Percentiles rank a stretch among this genome's conserved stretches.
phyloP scores from a whole-genome alignment of 2,797 vertebrate genomes.

The Sitta carolinensis region DNA sequence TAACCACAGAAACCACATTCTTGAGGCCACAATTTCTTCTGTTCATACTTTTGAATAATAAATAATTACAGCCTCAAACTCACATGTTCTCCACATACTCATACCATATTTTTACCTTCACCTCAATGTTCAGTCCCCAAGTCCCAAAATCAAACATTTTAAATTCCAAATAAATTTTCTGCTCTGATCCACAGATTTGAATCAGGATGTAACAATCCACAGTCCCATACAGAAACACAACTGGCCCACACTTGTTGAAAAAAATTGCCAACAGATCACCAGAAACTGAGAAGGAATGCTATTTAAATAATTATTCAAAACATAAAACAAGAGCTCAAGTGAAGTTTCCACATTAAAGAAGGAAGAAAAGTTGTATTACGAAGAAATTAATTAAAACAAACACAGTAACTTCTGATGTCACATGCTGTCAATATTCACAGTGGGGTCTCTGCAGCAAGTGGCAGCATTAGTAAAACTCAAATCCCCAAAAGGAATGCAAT shows the following conservation, averaged over 20 bases:
- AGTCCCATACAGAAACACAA: neutral
- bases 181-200: neutral
- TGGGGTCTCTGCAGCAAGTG: neutral
- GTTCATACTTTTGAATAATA: neutral
- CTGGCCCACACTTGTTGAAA: neutral
- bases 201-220: neutral
- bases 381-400: neutral
- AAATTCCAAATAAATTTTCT: neutral
- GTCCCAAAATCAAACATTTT: neutral
- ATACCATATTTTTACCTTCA: neutral
- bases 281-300: neutral
- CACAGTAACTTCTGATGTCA: neutral
- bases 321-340: neutral
- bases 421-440: neutral
- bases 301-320: neutral
- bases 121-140: neutral
- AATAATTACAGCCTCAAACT: neutral
- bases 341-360: neutral
- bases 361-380: neutral
- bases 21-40: fast-evolving
- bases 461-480: neutral
- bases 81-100: neutral
- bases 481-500: neutral
- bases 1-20: neutral
- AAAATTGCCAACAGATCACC: neutral